phyloP scores from a whole-genome alignment of 1,140 invertebrate species.

The Ceratoteleas bidentatus region DNA sequence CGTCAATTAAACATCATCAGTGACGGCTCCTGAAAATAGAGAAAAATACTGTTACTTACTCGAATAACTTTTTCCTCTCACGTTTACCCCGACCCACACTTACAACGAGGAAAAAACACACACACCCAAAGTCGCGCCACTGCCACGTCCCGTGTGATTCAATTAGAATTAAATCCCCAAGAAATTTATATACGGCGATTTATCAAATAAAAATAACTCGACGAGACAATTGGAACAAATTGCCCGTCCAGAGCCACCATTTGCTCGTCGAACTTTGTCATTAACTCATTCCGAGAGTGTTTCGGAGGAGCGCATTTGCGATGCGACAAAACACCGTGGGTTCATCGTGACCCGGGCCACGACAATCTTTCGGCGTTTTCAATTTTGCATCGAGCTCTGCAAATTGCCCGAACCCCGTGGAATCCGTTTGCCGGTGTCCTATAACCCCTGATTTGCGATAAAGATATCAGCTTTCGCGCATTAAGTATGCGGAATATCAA shows the following conservation, averaged over 20 bases:
- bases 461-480: slow-evolving; percentile 25
- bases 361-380: too few relatives aligned
- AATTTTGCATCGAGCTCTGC: too few relatives aligned
- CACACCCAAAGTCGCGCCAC: too few relatives aligned
- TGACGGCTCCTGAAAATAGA: slow-evolving; percentile 70
- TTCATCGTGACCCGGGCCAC: too few relatives aligned
- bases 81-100: slow-evolving; percentile 55
- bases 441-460: slow-evolving; percentile 3
- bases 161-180: slow-evolving; percentile 58
- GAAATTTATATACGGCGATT: slow-evolving; percentile 43
- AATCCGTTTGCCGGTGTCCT: too few relatives aligned
- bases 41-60: slow-evolving; percentile 66
- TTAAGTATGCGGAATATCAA: slow-evolving; percentile 38
- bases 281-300: too few relatives aligned
- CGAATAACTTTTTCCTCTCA: slow-evolving; percentile 65
- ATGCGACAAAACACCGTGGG: too few relatives aligned
- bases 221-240: slow-evolving; percentile 41
- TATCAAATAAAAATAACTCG: slow-evolving; percentile 41
- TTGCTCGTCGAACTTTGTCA: too few relatives aligned
- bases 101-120: too few relatives aligned
- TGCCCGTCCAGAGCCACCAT: slow-evolving; percentile 6
- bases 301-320: too few relatives aligned
- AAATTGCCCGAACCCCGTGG: too few relatives aligned
- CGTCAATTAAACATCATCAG: slow-evolving; percentile 79
- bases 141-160: slow-evolving; percentile 46